phyloP scores from a whole-genome alignment of 1,140 invertebrate species.

The Coelopa frigida region DNA sequence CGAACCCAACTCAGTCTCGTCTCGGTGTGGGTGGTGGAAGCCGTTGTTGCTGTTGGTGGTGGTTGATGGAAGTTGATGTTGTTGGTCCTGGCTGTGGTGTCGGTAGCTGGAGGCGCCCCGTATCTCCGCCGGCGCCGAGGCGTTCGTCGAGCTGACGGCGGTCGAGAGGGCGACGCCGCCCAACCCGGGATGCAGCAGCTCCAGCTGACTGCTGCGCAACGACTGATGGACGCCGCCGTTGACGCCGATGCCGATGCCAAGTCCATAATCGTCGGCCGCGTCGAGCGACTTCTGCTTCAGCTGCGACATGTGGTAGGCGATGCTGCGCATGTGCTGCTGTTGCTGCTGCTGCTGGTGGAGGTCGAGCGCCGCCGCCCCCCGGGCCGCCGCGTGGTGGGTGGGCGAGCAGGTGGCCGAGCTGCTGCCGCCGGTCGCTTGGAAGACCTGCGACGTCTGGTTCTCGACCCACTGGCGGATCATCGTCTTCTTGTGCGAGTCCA shows the following conservation, averaged over 20 bases:
- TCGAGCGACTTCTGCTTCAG: constrained; percentile 40
- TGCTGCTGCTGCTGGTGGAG: constrained; percentile 23
- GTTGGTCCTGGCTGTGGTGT: constrained; percentile 8
- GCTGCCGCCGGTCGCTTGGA: constrained; percentile 22
- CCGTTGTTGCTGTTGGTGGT: neutral
- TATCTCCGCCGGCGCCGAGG: constrained; percentile 15
- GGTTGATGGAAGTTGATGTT: constrained; percentile 3
- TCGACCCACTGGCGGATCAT: constrained; percentile 93
- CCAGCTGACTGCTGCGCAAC: constrained; percentile 15
- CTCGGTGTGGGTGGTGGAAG: constrained; percentile 2
- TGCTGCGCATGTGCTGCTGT: constrained; percentile 16
- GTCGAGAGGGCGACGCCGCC: constrained; percentile 13
- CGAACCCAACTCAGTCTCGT: constrained; percentile 18
- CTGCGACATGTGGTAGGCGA: constrained; percentile 33
- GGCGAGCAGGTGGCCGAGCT: too few species aligned
- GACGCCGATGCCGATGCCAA: constrained; percentile 17
- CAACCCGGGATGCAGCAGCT: constrained; percentile 14
- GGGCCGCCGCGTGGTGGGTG: constrained; percentile 22
- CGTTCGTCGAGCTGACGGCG: constrained; percentile 13
- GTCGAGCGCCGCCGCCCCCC: too few species aligned
- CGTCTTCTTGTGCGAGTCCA: constrained; percentile 84
- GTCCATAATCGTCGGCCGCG: constrained; percentile 28
- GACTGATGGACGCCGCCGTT: constrained; percentile 13
- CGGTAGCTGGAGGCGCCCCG: constrained; percentile 12
- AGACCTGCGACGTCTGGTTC: constrained; percentile 77